These are phyloP conservation scores for Hyaena hyaena DNA, from an alignment of 2,113 vertebrate genomes.

Conservation along the genomic window DNA sequence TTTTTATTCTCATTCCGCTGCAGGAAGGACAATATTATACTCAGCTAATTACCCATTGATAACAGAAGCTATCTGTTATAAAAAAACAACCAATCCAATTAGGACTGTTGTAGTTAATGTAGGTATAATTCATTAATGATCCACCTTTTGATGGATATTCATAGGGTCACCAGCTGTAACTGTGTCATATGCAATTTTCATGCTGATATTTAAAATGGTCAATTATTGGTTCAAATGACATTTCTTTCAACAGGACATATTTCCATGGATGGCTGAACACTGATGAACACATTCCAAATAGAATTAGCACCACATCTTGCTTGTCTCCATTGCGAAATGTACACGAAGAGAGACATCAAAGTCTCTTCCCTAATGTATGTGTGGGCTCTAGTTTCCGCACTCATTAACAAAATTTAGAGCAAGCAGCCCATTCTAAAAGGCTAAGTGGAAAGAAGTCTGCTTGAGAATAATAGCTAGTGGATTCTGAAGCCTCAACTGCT, in stretches of 20 bases:
- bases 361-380: background rate
- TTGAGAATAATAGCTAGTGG: conserved; percentile 57
- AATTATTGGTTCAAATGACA: conserved; percentile 45
- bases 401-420: conserved; percentile 49
- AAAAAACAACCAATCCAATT: background rate
- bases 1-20: conserved; percentile 23
- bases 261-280: conserved; percentile 33
- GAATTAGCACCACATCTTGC: conserved; percentile 9
- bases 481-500: conserved; percentile 42
- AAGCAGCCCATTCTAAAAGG: conserved; percentile 44
- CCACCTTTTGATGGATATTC: background rate
- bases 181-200: conserved; percentile 29
- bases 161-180: background rate
- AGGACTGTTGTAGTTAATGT: background rate
- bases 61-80: conserved; percentile 1
- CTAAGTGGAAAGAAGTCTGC: conserved; percentile 38
- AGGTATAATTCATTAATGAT: background rate
- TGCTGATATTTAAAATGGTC: conserved; percentile 44
- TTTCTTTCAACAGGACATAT: conserved; percentile 42
- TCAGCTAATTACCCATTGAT: background rate
- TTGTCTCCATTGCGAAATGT: conserved; percentile 26
- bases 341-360: background rate
- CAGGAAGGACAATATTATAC: background rate
- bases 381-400: background rate
- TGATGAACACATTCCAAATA: conserved; percentile 9